Base-by-base conservation (phyloP, 2,888 invertebrate species). In the Drosophila phalerata region DNA sequence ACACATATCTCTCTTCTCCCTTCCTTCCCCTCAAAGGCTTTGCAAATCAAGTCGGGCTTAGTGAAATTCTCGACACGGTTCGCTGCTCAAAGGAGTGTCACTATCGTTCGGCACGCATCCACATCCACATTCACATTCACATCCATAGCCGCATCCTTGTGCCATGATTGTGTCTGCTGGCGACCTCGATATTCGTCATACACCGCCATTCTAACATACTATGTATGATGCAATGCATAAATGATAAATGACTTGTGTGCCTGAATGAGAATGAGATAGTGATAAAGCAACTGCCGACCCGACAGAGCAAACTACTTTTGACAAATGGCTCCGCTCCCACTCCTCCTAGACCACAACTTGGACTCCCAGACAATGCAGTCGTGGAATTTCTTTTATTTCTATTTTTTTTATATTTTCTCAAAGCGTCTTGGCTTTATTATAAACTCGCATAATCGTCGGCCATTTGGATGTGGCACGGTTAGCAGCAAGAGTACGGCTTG, bases 171-270 rank as follows among this genome's bases (percentile, higher is more conserved):
- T 67, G 52, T 49, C 49, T 61, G 57, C 34, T 43, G 64, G 17
- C 67, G 61, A 62, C 58, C 76, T 72, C 76, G 64, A 76, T 76
- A 65, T 53, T 62, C 62, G 38, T 37, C 56, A 57, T 57, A 57
- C 34, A 57, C 34, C 42, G 43, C 30, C 32, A 43, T 43, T 9
- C 32, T 38, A 47, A 32, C 30, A 47, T 37, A 19, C 57, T 49
- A 57, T 64, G 42, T 69, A 76, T 74, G 73, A 73, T 86, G 85
- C 85, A 85, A 77, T 77, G 81, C 88, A 87, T 87, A 83, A 87
- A 86, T 86, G 85, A 86, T 86, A 86, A 86, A 86, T 87, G 88
- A 87, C 77, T 82, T 78, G 85, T 76, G 69, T 74, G 72, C 69
- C 71, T 72, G 82, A 86, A 72, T 75, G 80, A 72, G 73, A n/a